Base-by-base conservation (phyloP, 2,797 vertebrate species). In the Chrysocyon brachyurus region DNA sequence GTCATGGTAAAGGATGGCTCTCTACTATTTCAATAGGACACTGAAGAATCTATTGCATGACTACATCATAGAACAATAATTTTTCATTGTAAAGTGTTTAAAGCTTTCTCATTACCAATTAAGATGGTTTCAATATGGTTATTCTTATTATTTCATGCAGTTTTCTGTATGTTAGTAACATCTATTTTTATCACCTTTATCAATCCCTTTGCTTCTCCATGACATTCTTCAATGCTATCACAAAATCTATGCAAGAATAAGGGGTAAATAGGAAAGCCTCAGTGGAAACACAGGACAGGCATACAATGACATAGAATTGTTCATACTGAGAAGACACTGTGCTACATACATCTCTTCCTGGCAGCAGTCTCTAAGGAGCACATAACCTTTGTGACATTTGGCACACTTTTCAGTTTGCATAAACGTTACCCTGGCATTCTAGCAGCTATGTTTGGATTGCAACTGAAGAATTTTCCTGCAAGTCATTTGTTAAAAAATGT, bases 401-500 rank as follows among this genome's bases (percentile, higher is more conserved):
- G 3, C 6, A 83, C 6, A 75, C 2, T 92, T 97, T 82, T 95
- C 40, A 6, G 15, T 92, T 95, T 52, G 3, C 59, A 14, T 46
- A 26, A 85, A 90, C 94, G 40, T 84, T 14, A 56, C 31, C 92
- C 68, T 78, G 75, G 22, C 68, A 93, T 15, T 86, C 40, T 64
- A 68, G 40, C n/a, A 40, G 6, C 72, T 96, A 61, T 28, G 86
- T 92, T 79, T 93, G 24, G 1, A 91, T 83, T 64, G 6, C 52
- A 86, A 84, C 22, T 57, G 6, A 57, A 86, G 49, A 64, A 95
- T 90, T 11, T 75, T 68, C 36, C 22, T 73, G 11, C 21, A 93
- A 79, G 15, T 17, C 9, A 89, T 90, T 82, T 91, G 64, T 66
- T 91, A 59, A 96, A 97, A 73, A 83, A 24, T 36, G 33, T 61